Evolutionary conservation across 2,888 invertebrate genomes (phyloP).

Genomic region (Cephus spinipes): DNA sequence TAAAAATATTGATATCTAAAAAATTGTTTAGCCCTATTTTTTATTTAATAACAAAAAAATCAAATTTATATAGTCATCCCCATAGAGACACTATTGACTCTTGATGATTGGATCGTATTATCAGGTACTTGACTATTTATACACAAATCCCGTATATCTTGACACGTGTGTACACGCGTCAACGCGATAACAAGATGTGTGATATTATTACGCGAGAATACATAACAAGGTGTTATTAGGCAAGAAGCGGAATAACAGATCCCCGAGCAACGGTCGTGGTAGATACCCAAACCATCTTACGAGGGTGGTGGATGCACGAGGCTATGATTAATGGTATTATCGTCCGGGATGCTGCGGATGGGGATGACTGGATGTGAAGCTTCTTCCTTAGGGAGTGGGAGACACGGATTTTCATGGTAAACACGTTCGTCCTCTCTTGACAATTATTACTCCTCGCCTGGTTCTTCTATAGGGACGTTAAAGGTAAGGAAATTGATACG

Average conservation of each 20-base stretch:
- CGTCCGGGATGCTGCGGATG: neutral
- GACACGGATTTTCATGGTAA: slow-evolving; percentile 12
- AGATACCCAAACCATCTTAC: slow-evolving; percentile 3
- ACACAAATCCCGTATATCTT: too few species aligned
- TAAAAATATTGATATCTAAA: too few species aligned
- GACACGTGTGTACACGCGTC: slow-evolving; percentile 7
- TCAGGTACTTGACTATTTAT: too few species aligned
- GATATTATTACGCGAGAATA: slow-evolving; percentile 17
- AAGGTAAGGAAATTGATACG: neutral
- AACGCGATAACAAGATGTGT: slow-evolving; percentile 22
- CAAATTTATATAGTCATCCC: too few species aligned
- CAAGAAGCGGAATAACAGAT: slow-evolving; percentile 20
- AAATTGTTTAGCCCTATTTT: too few species aligned
- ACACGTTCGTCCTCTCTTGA: slow-evolving; percentile 5
- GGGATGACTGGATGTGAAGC: neutral
- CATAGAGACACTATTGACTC: too few species aligned
- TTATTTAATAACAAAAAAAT: too few species aligned
- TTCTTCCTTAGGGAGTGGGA: slow-evolving; percentile 13
- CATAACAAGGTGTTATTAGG: slow-evolving; percentile 24
- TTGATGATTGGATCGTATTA: too few species aligned
- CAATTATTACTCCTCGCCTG: neutral
- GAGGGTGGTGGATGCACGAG: slow-evolving; percentile 1
- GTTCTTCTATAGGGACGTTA: neutral
- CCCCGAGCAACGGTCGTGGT: slow-evolving; percentile 1
- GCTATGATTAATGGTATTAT: slow-evolving; percentile 6